phyloP scores from a whole-genome alignment of 2,113 vertebrate genomes.

The Pagrus major region DNA sequence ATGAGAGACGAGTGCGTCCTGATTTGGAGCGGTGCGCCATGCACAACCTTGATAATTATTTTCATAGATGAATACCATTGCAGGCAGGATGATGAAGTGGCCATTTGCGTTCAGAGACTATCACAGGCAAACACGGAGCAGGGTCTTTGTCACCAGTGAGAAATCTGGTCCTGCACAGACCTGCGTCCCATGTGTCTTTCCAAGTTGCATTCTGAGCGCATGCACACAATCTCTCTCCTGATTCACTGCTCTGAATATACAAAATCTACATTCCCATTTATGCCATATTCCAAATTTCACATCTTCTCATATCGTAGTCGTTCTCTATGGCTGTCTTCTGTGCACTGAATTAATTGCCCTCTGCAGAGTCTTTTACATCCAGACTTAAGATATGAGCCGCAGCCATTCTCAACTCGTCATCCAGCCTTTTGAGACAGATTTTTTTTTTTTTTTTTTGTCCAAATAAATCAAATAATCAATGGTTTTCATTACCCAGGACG shows the following conservation, averaged over 20 bases:
- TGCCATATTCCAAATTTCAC: background rate
- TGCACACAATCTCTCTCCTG: background rate
- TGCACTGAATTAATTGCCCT: background rate
- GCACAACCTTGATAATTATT: slow-evolving; percentile 97
- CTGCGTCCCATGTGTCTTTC: slow-evolving; percentile 31
- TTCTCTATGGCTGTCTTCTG: background rate
- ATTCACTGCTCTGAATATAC: slow-evolving; percentile 1
- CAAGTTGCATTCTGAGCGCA: slow-evolving; percentile 20
- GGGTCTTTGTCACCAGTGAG: slow-evolving; percentile 84
- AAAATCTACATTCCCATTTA: slow-evolving; percentile 10
- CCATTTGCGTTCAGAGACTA: slow-evolving; percentile 88
- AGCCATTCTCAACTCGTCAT: slow-evolving; percentile 11
- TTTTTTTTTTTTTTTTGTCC: background rate
- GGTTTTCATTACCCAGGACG: slow-evolving; percentile 64
- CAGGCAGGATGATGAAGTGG: slow-evolving; percentile 96
- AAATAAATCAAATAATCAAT: slow-evolving; percentile 71
- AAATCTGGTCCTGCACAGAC: slow-evolving; percentile 74
- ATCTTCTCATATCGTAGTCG: slow-evolving; percentile 11
- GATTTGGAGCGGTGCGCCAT: slow-evolving; percentile 88
- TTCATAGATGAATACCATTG: slow-evolving; percentile 94
- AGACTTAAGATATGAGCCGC: slow-evolving; percentile 21
- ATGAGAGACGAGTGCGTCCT: slow-evolving; percentile 77
- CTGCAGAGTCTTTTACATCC: slow-evolving; percentile 5
- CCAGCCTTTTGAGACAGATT: slow-evolving; percentile 21
- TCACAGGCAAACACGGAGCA: slow-evolving; percentile 87